phyloP scores from a whole-genome alignment of 2,888 invertebrate species.

The Apeira syringaria region DNA sequence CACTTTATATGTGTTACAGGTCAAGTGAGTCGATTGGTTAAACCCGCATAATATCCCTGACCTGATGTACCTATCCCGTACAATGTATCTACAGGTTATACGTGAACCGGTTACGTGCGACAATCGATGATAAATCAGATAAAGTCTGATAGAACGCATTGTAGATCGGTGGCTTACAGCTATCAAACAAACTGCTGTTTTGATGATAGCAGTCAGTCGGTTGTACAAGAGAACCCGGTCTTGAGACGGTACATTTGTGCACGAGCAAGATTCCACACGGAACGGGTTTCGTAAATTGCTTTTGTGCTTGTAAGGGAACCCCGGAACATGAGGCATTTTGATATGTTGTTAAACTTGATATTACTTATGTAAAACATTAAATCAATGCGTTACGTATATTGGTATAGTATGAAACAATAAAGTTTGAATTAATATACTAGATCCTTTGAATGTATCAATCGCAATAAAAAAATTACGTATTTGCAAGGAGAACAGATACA shows the following conservation, averaged over 20 bases:
- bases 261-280: constrained; percentile 1
- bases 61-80: constrained; percentile 38
- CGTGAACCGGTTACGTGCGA: constrained; percentile 50
- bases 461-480: too few species aligned
- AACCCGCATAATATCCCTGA: constrained; percentile 68
- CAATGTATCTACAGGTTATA: constrained; percentile 40
- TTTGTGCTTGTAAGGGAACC: constrained; percentile 6
- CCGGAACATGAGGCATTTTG: too few species aligned
- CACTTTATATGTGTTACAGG: constrained; percentile 69
- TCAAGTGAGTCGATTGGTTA: constrained; percentile 62
- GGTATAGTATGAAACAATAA: too few species aligned
- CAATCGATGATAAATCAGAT: constrained; percentile 72
- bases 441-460: too few species aligned
- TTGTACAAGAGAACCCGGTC: constrained; percentile 4
- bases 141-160: constrained; percentile 19
- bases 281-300: constrained; percentile 25
- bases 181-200: constrained; percentile 6
- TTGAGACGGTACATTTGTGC: constrained; percentile 1
- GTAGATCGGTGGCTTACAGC: constrained; percentile 7
- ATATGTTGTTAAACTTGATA: too few species aligned
- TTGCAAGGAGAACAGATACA: too few species aligned
- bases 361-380: too few species aligned
- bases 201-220: constrained; percentile 6
- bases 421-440: too few species aligned
- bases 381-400: too few species aligned